Evolutionary conservation across 2,888 invertebrate genomes (phyloP), one percentile per base, ranked within the genome.

Genomic region (Temnothorax ravouxi): DNA sequence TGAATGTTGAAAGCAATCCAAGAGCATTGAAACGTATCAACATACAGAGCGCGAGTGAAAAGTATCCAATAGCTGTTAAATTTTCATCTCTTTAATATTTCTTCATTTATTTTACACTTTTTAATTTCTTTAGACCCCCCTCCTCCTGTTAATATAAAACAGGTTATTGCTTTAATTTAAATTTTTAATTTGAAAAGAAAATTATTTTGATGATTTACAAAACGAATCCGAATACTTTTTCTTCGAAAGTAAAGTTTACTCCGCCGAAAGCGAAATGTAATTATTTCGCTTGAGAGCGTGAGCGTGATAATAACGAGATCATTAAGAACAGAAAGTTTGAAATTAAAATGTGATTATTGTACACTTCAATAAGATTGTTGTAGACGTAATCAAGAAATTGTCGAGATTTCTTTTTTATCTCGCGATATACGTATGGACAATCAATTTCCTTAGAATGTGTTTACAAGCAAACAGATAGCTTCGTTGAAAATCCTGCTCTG

Each of bases 401-500:
- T 61, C n/a, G 50, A 25, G 41, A 38, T 74, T 21, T 71, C 61
- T 61, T 52, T 44, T 44, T 41, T 41, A 75, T 75, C n/a, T 81
- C 41, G 41, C 62, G 62, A 41, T 61, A 41, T 50, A 52, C 3
- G 59, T 9, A 18, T 34, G 13, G 71, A 3, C 47, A 21, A 56
- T 25, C n/a, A 62, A 38, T 81, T 6, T 75, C 29, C 50, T 54
- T n/a, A 3, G 34, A 9, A 62, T 21, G 34, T 88, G 84, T 86
- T 88, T 88, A 84, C 69, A 61, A 47, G 67, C 34, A 83, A 77
- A 84, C 76, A 72, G 83, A 87, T 82, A 86, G 84, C 71, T 67
- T 75, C 61, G 87, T 81, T 69, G 84, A 83, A 80, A 84, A 74
- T 66, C 76, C 80, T 34, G 81, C 74, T 82, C 29, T 29, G 29